Base-by-base conservation (phyloP, 2,797 vertebrate species). In the Coccyzus lansbergi region DNA sequence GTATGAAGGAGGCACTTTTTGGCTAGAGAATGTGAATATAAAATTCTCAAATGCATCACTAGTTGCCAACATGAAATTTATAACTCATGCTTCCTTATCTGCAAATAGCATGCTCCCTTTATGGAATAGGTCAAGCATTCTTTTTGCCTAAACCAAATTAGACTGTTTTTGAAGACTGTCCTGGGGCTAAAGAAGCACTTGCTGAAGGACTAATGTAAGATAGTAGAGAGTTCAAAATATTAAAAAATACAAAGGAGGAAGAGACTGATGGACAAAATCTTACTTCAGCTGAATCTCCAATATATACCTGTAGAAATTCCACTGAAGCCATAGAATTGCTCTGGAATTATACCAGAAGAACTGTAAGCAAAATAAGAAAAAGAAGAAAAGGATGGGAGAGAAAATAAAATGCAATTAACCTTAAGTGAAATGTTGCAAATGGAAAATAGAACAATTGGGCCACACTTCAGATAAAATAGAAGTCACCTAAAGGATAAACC, bases 121-220 rank as follows among this genome's bases (percentile, higher is more conserved):
- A 94, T 33, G 34, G 85, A 94, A 86, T n/a, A 97, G 92, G 94
- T 96, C 93, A 96, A 94, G 64, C 70, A 70, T 96, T 88, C 44
- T 94, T 95, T 94, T 92, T 92, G 59, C 58, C 69, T 82, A 90
- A 88, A 90, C 40, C 36, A 88, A 44, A 79, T 76, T 83, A 86
- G 36, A 55, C 18, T 87, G 71, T 10, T 88, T 83, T 83, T 78
- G 40, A 93, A 58, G 33, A 22, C 31, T 94, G 58, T 90, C 36
- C 64, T 84, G 76, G 63, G 89, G 69, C n/a, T 14, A 93, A 60
- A 62, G 63, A 88, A 36, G 25, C 10, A 87, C 63, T 89, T 83
- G 34, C 59, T 89, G 71, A 78, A 87, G 49, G n/a, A 65, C 42
- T 82, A 75, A 46, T 48, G 15, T 59, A 90, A 94, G 83, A 75